These are phyloP conservation scores for Meriones unguiculatus DNA, from an alignment of 2,113 vertebrate genomes.

Conservation along the genomic window DNA sequence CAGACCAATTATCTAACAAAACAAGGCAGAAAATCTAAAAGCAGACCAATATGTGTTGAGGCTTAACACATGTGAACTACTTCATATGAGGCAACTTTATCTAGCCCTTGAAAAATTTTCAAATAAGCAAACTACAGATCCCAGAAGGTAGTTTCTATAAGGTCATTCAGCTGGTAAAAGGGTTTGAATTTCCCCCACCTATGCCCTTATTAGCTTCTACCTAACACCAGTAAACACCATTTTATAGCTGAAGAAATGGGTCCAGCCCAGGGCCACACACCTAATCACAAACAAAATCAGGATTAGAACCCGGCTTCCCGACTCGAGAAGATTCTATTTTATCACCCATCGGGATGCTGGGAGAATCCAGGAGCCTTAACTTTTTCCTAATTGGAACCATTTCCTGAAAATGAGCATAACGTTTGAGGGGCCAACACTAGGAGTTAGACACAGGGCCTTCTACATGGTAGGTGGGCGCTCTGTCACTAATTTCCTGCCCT, in stretches of 20 bases:
- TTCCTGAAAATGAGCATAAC: slow-evolving; percentile 18
- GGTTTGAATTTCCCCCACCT: slow-evolving; percentile 34
- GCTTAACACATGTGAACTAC: not conserved
- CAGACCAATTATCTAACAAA: slow-evolving; percentile 30
- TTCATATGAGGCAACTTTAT: slow-evolving; percentile 23
- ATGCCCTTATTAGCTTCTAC: slow-evolving; percentile 13
- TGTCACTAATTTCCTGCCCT: not conserved
- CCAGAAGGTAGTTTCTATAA: slow-evolving; percentile 27
- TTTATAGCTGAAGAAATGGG: slow-evolving; percentile 57
- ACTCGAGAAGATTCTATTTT: not conserved
- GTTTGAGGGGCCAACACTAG: not conserved
- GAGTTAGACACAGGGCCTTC: not conserved
- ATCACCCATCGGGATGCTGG: not conserved
- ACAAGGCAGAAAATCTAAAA: slow-evolving; percentile 38
- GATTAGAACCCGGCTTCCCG: slow-evolving; percentile 49
- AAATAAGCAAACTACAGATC: slow-evolving; percentile 52
- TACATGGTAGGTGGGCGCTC: not conserved
- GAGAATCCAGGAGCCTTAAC: slow-evolving; percentile 13
- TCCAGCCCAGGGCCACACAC: slow-evolving; percentile 30
- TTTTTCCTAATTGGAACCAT: slow-evolving; percentile 41
- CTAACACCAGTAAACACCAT: slow-evolving; percentile 49
- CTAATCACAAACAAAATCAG: slow-evolving; percentile 55
- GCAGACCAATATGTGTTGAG: not conserved
- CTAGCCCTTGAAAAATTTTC: slow-evolving; percentile 14
- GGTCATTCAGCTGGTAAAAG: slow-evolving; percentile 13